Conservation (phyloP, 2,888 invertebrate species). For the Andricus curvator region DNA sequence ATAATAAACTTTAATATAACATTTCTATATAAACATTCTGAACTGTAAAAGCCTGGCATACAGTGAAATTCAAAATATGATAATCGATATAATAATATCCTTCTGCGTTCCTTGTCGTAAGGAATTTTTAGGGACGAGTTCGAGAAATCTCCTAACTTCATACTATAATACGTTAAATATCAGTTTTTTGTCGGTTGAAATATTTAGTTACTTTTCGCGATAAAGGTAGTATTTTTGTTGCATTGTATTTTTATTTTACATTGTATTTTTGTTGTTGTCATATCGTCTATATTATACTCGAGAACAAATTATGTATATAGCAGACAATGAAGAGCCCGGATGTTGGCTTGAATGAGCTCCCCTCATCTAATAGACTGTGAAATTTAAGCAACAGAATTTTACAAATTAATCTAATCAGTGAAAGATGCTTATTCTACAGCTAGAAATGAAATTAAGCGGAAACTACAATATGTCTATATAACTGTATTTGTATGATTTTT, state of each 20-base stretch:
- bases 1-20: too few species aligned
- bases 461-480: not conserved
- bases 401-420: not conserved
- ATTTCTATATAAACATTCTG: too few species aligned
- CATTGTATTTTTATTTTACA: not conserved
- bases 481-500: not conserved
- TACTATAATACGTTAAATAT: not conserved
- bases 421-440: not conserved
- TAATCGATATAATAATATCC: too few species aligned
- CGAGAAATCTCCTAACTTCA: not conserved
- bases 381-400: not conserved
- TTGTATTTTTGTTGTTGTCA: not conserved
- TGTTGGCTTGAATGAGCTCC: not conserved
- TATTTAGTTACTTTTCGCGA: too few species aligned
- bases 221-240: too few species aligned
- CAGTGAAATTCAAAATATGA: too few species aligned
- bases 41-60: too few species aligned
- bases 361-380: slow-evolving; percentile 1
- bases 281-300: not conserved
- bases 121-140: too few species aligned
- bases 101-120: too few species aligned
- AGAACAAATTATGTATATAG: not conserved
- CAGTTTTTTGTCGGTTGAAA: not conserved
- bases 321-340: not conserved
- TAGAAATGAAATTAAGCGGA: not conserved